A percentile compares a stretch with the other conserved stretches of the same genome.
These are phyloP conservation scores for Artibeus lituratus DNA, from an alignment of 2,797 vertebrate genomes.

Conservation along the genomic window DNA sequence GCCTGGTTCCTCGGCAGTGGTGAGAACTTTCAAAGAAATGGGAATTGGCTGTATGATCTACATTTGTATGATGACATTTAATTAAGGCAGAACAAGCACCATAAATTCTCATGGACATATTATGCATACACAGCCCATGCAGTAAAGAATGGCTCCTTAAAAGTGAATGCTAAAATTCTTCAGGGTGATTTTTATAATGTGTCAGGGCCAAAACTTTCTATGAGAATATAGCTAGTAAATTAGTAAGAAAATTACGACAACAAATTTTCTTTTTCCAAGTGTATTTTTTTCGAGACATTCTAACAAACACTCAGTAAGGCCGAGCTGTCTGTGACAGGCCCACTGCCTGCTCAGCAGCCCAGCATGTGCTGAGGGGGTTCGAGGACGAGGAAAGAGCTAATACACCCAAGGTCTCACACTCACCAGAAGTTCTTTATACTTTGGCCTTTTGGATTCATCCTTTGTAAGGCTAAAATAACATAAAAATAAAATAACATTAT, in stretches of 20 bases:
- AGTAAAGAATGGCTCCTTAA: neutral
- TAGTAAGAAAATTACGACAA: neutral
- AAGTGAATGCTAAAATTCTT: neutral
- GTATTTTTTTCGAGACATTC: neutral
- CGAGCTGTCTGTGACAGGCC: neutral
- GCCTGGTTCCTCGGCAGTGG: neutral
- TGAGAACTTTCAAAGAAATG: neutral
- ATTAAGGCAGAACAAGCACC: neutral
- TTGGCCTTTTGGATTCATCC: slow-evolving; percentile 99
- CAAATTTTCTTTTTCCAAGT: slow-evolving; percentile 24
- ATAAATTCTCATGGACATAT: neutral
- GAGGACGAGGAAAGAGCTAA: neutral
- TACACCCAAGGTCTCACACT: slow-evolving; percentile 75
- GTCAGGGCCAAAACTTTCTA: slow-evolving; percentile 12
- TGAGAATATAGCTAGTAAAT: slow-evolving; percentile 5
- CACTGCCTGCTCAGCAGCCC: neutral
- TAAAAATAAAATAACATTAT: slow-evolving; percentile 69
- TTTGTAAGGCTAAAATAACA: slow-evolving; percentile 93
- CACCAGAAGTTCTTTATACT: slow-evolving; percentile 99
- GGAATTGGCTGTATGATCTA: neutral
- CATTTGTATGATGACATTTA: neutral
- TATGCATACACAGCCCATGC: neutral
- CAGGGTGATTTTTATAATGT: neutral
- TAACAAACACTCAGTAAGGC: neutral
- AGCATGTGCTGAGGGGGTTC: neutral